Conservation (phyloP, 2,797 vertebrate genomes). For the Protosalanx chinensis region DNA sequence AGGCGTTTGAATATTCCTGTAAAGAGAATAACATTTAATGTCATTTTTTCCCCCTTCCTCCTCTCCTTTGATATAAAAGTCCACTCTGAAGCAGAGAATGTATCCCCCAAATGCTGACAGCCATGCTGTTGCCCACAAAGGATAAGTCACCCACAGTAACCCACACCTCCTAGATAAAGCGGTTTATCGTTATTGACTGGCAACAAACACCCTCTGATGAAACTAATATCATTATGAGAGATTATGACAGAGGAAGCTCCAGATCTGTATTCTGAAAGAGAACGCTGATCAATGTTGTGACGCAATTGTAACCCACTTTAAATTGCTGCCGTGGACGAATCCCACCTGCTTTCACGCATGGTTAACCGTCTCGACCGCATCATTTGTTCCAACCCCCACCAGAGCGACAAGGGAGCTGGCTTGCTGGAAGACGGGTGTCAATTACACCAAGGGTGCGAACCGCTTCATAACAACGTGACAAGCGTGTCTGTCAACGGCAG, state of each 20-base stretch:
- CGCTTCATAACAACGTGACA: conserved; percentile 56
- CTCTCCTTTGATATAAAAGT: conserved; percentile 41
- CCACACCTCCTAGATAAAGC: conserved; percentile 34
- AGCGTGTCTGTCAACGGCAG: conserved; percentile 58
- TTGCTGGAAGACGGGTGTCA: conserved; percentile 35
- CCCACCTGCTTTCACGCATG: conserved; percentile 32
- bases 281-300: conserved; percentile 1
- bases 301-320: background rate
- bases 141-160: conserved; percentile 40
- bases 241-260: conserved; percentile 25
- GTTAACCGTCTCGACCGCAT: conserved; percentile 21
- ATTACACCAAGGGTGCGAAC: conserved; percentile 57
- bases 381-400: conserved; percentile 13
- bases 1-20: conserved; percentile 53
- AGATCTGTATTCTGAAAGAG: conserved; percentile 1
- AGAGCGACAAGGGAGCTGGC: conserved; percentile 26
- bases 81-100: conserved; percentile 37
- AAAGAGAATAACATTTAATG: conserved; percentile 55
- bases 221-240: conserved; percentile 26
- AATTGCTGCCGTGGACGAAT: background rate
- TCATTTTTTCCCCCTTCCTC: conserved; percentile 1
- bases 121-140: conserved; percentile 40
- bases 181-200: conserved; percentile 48
- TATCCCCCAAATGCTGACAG: conserved; percentile 26
- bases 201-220: conserved; percentile 28